These are phyloP conservation scores for Coenonympha arcania DNA, from an alignment of 2,888 invertebrate genomes.

Conservation along the genomic window DNA sequence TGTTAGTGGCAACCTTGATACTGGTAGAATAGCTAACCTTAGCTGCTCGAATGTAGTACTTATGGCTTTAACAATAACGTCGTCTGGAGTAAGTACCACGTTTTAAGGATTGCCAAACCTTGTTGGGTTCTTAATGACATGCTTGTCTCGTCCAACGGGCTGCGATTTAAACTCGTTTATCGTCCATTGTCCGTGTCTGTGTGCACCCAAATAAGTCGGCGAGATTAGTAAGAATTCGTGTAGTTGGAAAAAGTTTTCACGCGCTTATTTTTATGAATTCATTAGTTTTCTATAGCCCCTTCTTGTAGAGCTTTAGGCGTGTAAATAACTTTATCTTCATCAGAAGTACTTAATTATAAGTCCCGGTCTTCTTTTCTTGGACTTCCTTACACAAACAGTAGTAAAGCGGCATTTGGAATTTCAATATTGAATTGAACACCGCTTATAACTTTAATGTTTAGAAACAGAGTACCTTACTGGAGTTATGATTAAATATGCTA, in stretches of 20 bases:
- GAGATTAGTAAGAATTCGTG: conserved; percentile 43
- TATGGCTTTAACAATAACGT: conserved; percentile 32
- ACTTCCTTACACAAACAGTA: neutral
- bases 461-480: too few relatives aligned
- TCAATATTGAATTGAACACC: too few relatives aligned
- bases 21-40: conserved; percentile 9
- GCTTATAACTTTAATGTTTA: too few relatives aligned
- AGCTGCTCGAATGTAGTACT: conserved; percentile 29
- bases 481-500: too few relatives aligned
- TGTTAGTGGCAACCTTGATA: conserved; percentile 31
- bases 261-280: conserved; percentile 33
- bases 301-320: conserved; percentile 8
- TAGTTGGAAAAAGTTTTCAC: conserved; percentile 33
- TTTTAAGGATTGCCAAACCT: conserved; percentile 25
- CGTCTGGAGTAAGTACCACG: conserved; percentile 13
- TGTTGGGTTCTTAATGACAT: conserved; percentile 49
- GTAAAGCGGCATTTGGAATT: neutral
- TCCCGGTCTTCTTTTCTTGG: neutral
- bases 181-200: conserved; percentile 47
- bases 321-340: conserved; percentile 1
- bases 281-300: conserved; percentile 19
- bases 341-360: neutral
- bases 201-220: conserved; percentile 46
- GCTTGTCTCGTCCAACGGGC: conserved; percentile 55
- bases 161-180: conserved; percentile 66